Conservation (phyloP, 2,113 vertebrate genomes). For the Pao palembangensis region DNA sequence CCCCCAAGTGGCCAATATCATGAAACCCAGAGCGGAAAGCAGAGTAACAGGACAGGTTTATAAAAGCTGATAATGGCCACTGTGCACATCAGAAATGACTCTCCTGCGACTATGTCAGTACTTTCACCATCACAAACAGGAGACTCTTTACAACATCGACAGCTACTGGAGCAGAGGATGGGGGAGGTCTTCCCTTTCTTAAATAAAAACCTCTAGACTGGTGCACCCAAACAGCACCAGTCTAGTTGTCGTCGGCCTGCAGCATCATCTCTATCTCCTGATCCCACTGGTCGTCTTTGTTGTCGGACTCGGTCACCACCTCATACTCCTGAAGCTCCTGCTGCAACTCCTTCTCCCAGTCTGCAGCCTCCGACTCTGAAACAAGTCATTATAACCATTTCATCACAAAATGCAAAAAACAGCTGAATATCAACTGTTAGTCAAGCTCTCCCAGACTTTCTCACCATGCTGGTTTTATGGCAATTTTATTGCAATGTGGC, state of each 20-base stretch:
- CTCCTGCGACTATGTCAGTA: constrained; percentile 12
- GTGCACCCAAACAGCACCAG: background rate
- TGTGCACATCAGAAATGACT: constrained; percentile 19
- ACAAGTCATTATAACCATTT: background rate
- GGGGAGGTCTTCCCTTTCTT: constrained; percentile 3
- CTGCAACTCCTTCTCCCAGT: constrained; percentile 94
- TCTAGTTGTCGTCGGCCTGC: constrained; percentile 79
- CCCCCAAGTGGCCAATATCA: constrained; percentile 22
- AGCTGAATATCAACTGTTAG: background rate
- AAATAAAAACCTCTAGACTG: background rate
- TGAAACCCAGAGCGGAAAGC: constrained; percentile 12
- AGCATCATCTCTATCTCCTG: constrained; percentile 95
- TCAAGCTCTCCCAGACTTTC: background rate
- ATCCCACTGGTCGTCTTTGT: constrained; percentile 90
- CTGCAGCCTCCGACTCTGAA: constrained; percentile 80
- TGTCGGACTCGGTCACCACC: constrained; percentile 85
- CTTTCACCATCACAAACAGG: constrained; percentile 21
- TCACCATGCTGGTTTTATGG: too few species aligned
- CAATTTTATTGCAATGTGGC: too few species aligned
- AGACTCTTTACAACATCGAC: constrained; percentile 14
- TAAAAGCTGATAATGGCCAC: constrained; percentile 7
- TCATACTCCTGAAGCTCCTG: constrained; percentile 95
- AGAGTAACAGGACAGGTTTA: constrained; percentile 9
- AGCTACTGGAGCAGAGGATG: background rate
- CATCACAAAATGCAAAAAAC: background rate